These are phyloP conservation scores for Metallyticus violacea DNA, from an alignment of 2,888 invertebrate genomes.

Conservation along the genomic window DNA sequence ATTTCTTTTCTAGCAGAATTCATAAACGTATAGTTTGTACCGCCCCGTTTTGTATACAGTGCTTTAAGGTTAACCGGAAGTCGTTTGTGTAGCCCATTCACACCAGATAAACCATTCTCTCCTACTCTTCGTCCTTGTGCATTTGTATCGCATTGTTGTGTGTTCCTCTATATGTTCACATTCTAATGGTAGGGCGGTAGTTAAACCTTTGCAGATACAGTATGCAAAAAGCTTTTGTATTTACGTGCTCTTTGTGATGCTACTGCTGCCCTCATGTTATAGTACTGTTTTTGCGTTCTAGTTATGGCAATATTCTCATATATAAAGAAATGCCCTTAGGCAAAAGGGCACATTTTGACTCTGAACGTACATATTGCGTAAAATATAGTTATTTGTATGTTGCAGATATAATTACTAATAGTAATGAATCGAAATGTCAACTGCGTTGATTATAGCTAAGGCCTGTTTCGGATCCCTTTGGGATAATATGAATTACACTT, in stretches of 20 bases:
- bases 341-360: too few relatives aligned
- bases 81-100: neutral
- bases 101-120: neutral
- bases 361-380: too few relatives aligned
- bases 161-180: neutral
- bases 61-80: neutral
- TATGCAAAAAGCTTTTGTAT: neutral
- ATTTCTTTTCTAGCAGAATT: neutral
- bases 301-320: too few relatives aligned
- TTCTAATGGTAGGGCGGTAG: neutral
- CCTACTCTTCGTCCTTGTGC: neutral
- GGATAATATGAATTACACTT: too few relatives aligned
- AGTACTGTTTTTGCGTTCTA: too few relatives aligned
- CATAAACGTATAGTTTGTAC: too few relatives aligned
- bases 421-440: too few relatives aligned
- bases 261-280: neutral
- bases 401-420: too few relatives aligned
- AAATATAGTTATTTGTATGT: too few relatives aligned
- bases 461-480: too few relatives aligned
- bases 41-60: neutral
- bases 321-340: too few relatives aligned
- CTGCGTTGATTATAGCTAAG: too few relatives aligned
- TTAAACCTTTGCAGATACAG: neutral
- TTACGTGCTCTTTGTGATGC: neutral
- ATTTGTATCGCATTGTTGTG: neutral